phyloP scores from a whole-genome alignment of 2,797 vertebrate species.

The Sandelia bainsii region DNA sequence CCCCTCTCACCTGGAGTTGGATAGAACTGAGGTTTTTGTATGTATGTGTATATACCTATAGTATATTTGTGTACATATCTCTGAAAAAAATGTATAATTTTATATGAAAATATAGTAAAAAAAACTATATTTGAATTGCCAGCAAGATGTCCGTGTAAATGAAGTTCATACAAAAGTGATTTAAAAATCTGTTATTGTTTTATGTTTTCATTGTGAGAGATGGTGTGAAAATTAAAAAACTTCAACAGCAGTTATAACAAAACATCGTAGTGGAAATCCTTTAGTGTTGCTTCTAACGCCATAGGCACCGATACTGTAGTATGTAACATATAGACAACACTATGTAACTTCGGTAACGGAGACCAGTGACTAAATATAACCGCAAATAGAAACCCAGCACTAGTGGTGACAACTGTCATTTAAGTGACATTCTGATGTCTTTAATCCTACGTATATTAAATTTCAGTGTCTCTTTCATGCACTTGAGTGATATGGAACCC shows the following conservation, averaged over 20 bases:
- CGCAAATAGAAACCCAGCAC: not conserved
- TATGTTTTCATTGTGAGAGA: slow-evolving; percentile 68
- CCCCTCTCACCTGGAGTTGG: slow-evolving; percentile 46
- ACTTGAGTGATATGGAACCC: not conserved
- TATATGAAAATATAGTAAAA: slow-evolving; percentile 75
- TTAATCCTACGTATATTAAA: not conserved
- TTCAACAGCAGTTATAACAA: slow-evolving; percentile 17
- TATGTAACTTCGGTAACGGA: slow-evolving; percentile 2
- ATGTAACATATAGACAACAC: not conserved
- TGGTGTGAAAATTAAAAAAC: slow-evolving; percentile 76
- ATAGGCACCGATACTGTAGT: too few species aligned
- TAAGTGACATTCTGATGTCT: not conserved
- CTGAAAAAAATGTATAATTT: slow-evolving; percentile 83
- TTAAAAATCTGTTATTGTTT: slow-evolving; percentile 65
- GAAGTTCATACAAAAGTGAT: slow-evolving; percentile 71
- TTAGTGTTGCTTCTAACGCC: not conserved
- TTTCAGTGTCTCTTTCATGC: not conserved
- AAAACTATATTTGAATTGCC: slow-evolving; percentile 75
- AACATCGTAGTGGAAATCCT: not conserved
- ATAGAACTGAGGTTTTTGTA: slow-evolving; percentile 62
- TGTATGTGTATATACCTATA: slow-evolving; percentile 71
- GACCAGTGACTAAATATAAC: not conserved
- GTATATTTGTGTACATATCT: slow-evolving; percentile 78
- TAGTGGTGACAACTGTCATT: too few species aligned
- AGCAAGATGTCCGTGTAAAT: slow-evolving; percentile 72